phyloP scores from a whole-genome alignment of 2,113 vertebrate species.

The Amblyopsis rosae region DNA sequence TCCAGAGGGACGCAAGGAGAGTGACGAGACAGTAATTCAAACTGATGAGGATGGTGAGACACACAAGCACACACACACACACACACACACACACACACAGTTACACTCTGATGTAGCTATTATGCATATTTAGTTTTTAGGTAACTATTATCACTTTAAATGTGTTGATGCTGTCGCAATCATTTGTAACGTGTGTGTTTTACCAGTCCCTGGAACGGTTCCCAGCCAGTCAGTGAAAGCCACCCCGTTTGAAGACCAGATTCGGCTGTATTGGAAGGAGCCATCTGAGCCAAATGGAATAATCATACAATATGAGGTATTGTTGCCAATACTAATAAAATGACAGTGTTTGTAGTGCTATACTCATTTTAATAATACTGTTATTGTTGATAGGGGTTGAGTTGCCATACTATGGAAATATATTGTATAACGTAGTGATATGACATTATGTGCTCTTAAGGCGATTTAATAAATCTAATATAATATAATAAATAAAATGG shows the following conservation, averaged over 20 bases:
- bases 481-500: no score
- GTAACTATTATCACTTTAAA: not conserved
- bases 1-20: constrained; percentile 96
- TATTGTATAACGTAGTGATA: no score
- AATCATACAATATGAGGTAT: constrained; percentile 98
- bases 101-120: not conserved
- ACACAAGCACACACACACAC: not conserved
- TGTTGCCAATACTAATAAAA: not conserved
- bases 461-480: not conserved
- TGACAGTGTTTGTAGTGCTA: not conserved
- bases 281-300: constrained; percentile 94
- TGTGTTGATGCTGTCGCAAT: constrained; percentile 3
- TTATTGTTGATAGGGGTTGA: not conserved
- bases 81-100: constrained; percentile 14
- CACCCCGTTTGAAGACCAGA: constrained; percentile 95
- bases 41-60: constrained; percentile 93
- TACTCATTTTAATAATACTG: not conserved
- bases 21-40: constrained; percentile 94
- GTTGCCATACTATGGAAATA: no score
- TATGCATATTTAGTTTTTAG: not conserved
- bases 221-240: constrained; percentile 90
- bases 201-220: constrained; percentile 90
- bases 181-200: constrained; percentile 35
- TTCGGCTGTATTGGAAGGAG: constrained; percentile 96
- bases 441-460: not conserved